Base-by-base conservation (phyloP, 2,113 vertebrate genomes). In the Channa maculata region DNA sequence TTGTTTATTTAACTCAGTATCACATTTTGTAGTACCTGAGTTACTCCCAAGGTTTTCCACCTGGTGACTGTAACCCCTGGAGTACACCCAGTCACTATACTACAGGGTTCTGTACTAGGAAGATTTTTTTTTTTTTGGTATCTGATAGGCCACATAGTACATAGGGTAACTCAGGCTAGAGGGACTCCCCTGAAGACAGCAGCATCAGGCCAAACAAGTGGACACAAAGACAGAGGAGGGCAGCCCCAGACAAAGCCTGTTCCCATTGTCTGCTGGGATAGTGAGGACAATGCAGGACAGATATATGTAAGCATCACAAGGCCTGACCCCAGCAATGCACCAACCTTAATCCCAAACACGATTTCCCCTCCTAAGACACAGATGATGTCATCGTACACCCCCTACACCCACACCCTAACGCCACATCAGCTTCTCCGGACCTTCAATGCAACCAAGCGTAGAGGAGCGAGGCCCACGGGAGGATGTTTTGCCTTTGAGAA, bases 331-430 rank as follows among this genome's bases (percentile, higher is more conserved):
- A 77, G 80, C 34, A 41, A 86, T 82, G 76, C 60, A 41, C 72
- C 75, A 37, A 33, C 71, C 78, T 71, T 91, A 91, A 92, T 91
- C 86, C 84, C 73, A 73, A 79, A 82, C 87, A 71, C 58, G 65
- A 83, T 66, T 80, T 86, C 88, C 81, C 79, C 72, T 71, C 83
- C 75, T 49, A 43, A 79, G 75, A 62, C 85, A 51, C 2, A 76
- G 77, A 90, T 93, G 90, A 93, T 88, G 90, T 93, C 91, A 93
- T 84, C 62, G 53, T 3, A n/a, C 58, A 58, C 79, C 34, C 24
- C 67, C 38, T 33, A 37, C 53, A 24, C 46, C 68, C 63, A 2
- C 34, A 59, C 39, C 53, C 52, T 50, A 65, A 52, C 39, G 58
- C 44, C 45, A 50, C 66, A 66, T 60, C 71, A 65, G 50, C 79